Evolutionary conservation across 2,888 invertebrate genomes (phyloP), one percentile per base, ranked within the genome.

Genomic region (Drosophila limbata): DNA sequence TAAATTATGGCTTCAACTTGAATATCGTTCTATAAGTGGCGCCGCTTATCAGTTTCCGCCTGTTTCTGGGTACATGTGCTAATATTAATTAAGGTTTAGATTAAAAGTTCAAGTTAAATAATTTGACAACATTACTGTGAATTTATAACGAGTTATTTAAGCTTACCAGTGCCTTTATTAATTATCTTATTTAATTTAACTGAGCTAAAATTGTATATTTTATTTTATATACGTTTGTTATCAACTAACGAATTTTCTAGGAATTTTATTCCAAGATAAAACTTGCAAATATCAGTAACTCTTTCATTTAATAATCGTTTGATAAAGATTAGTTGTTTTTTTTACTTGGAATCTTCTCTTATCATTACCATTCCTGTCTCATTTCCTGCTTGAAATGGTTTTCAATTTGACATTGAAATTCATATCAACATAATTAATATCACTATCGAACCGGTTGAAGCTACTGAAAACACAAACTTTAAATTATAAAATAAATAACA

Each of bases 41-140:
- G 6, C 5, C 15, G 28, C 53, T 76, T 73, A 76, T 76, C 77
- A 21, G 39, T 55, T 45, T 11, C 9, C 19, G 19, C 3, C 25
- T 9, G 13, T 33, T 55, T 33, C 33, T 15, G 21, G 21, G 4
- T 21, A 40, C 10, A 15, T 33, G 21, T n/a, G 39, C 21, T 63
- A 40, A 56, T 47, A 37, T 47, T 3, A 17, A 52, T 17, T 61
- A 13, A 15, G n/a, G 28, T 55, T 25, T 11, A 19, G 57, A 28
- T 48, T 40, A 40, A 57, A 63, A 53, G 15, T 56, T 53, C 44
- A 44, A 25, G 2, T 42, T 15, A 15, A 17, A 33, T 25, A 13
- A n/a, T 42, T 2, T 40, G 9, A 40, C 15, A 31, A 17, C 10
- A 15, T 4, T 0, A 19, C 10, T 2, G 1, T 11, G 17, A 0